Evolutionary conservation across 92 coral and sea anemone species (phyloP).

Genomic region (Parazoanthus atlanticus): DNA sequence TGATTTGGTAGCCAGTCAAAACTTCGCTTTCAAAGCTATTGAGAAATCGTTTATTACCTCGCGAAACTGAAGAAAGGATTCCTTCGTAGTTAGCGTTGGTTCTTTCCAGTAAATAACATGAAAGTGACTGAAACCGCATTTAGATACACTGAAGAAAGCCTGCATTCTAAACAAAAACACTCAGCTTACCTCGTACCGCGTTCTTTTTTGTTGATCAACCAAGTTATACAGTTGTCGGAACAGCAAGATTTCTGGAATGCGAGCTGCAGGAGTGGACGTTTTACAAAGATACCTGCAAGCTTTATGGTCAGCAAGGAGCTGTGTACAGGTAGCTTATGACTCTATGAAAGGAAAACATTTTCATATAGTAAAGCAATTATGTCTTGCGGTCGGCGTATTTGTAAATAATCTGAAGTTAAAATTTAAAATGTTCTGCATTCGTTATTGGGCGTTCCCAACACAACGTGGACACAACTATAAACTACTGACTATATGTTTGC

Average conservation of each 20-base stretch:
- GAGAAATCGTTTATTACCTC: neutral
- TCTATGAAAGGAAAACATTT: constrained; percentile 6
- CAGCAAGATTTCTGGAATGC: neutral
- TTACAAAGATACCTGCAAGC: neutral
- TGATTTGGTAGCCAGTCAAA: too few relatives aligned
- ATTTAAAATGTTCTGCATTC: neutral
- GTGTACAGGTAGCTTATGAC: neutral
- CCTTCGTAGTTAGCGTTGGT: neutral
- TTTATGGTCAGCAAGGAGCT: neutral
- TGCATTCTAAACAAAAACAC: neutral
- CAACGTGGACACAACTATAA: neutral
- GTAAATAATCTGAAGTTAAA: constrained; percentile 12
- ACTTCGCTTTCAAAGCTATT: neutral
- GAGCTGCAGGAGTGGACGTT: neutral
- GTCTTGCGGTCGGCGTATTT: constrained; percentile 3
- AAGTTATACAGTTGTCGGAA: neutral
- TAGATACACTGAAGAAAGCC: neutral
- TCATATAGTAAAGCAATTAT: neutral
- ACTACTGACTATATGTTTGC: neutral
- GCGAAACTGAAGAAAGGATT: neutral
- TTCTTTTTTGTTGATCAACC: neutral
- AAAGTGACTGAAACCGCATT: neutral
- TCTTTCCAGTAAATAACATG: neutral
- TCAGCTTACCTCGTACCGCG: neutral
- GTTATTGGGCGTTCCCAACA: neutral